These are phyloP conservation scores for Crematogaster levior DNA, from an alignment of 2,888 invertebrate genomes.

Conservation along the genomic window DNA sequence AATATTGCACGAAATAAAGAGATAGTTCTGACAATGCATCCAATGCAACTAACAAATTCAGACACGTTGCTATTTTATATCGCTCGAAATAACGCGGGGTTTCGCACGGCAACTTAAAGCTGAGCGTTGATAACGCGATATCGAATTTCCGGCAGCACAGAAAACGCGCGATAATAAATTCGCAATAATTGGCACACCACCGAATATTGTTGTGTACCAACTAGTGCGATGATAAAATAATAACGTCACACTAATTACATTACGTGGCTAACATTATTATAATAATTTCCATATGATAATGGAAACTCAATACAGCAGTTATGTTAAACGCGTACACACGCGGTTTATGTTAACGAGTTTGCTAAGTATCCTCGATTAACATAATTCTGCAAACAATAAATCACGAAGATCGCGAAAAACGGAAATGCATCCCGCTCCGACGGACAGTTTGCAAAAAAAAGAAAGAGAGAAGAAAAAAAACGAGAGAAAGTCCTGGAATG, in stretches of 20 bases:
- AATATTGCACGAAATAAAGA: neutral
- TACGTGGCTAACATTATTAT: neutral
- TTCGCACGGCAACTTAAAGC: constrained; percentile 28
- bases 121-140: constrained; percentile 35
- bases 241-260: constrained; percentile 22
- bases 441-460: neutral
- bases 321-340: neutral
- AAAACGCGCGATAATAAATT: constrained; percentile 23
- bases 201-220: neutral
- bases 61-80: neutral
- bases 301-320: neutral
- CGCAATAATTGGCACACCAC: constrained; percentile 1
- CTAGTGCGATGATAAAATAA: constrained; percentile 22
- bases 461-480: neutral
- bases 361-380: neutral
- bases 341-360: constrained; percentile 32
- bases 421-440: neutral
- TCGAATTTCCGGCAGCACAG: neutral
- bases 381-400: constrained; percentile 46
- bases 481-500: constrained; percentile 43
- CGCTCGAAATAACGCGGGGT: neutral
- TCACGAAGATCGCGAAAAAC: constrained; percentile 19
- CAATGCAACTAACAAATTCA: constrained; percentile 19
- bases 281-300: constrained; percentile 32
- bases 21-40: neutral